Percentiles rank a stretch among this genome's conserved stretches.
These are phyloP conservation scores for Drosophila kurseongensis DNA, from an alignment of 1,140 invertebrate genomes.

Conservation along the genomic window DNA sequence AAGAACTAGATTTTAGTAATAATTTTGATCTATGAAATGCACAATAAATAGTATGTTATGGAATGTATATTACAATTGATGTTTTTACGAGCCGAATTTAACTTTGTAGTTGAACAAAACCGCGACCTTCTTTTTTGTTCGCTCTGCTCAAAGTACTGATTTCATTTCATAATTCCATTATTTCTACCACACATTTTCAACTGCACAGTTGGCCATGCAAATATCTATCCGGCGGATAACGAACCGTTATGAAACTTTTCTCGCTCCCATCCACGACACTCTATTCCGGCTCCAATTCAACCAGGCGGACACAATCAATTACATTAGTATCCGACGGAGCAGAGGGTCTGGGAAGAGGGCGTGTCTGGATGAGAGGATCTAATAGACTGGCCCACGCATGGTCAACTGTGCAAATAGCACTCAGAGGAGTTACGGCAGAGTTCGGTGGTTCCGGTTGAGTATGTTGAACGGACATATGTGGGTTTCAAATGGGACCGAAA, in stretches of 20 bases:
- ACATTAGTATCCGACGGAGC: conserved; percentile 52
- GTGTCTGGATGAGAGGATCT: conserved; percentile 13
- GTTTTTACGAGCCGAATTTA: no score
- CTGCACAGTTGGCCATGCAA: conserved; percentile 43
- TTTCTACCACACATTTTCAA: background rate
- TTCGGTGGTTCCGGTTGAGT: conserved; percentile 16
- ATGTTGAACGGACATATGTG: conserved; percentile 14
- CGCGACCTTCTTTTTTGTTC: no score
- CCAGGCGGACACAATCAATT: conserved; percentile 66
- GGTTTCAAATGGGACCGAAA: conserved; percentile 26
- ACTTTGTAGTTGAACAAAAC: no score
- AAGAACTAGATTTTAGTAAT: no score
- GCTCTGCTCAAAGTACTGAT: no score
- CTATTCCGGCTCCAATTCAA: conserved; percentile 33
- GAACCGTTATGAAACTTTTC: conserved; percentile 39
- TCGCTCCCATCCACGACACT: conserved; percentile 17
- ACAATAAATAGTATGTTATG: no score
- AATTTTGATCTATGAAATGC: no score
- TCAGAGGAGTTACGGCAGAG: background rate
- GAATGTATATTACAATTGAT: no score
- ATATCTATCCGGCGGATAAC: conserved; percentile 29
- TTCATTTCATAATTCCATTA: conserved; percentile 6
- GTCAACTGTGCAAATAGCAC: conserved; percentile 26
- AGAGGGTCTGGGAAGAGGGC: conserved; percentile 26
- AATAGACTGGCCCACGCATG: conserved; percentile 16